Evolutionary conservation across 2,797 vertebrate species (phyloP), one percentile per base, ranked within the genome.

Genomic region (Ctenochaetus hawaiiensis): DNA sequence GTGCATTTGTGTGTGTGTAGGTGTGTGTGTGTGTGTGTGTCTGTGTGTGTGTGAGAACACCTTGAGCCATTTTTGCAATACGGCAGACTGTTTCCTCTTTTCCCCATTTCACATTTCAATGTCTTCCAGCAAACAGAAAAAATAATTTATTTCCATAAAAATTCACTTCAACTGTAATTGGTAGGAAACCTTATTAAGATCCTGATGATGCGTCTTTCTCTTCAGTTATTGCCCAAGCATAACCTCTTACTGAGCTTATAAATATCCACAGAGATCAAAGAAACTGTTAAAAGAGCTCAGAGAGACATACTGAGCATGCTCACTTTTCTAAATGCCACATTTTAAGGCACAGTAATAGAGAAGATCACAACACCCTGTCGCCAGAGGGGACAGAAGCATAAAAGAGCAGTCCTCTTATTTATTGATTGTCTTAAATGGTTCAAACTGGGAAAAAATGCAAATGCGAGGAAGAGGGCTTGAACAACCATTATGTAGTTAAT

Each of bases 141-240:
- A 68, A 80, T 65, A 1, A 71, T 52, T 75, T 45, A 84, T 87
- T 84, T 74, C 48, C 75, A 78, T 78, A 56, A 85, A 89, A 78
- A 80, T 82, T 87, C 68, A 72, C 77, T 75, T 73, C 72, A 83
- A 79, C 78, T 85, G 74, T 91, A 90, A 92, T 88, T 92, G 87
- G 80, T 61, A 64, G 78, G 72, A 84, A 90, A 91, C 57, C 86
- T 81, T 90, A 88, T 89, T 84, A 91, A 85, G 89, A 92, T 86
- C 83, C 76, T 57, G 72, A 83, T 80, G 83, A 89, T 92, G 77
- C n/a, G 72, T 83, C 81, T 88, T 91, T 82, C 82, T 87, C 68
- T 91, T 81, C 61, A 57, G 70, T 89, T 91, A 68, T 79, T 85
- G 69, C 87, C 74, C 63, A 82, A 85, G 89, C 81, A 81, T 74